Evolutionary conservation across 2,797 vertebrate species (phyloP).

Genomic region (Anguilla pacifica): DNA sequence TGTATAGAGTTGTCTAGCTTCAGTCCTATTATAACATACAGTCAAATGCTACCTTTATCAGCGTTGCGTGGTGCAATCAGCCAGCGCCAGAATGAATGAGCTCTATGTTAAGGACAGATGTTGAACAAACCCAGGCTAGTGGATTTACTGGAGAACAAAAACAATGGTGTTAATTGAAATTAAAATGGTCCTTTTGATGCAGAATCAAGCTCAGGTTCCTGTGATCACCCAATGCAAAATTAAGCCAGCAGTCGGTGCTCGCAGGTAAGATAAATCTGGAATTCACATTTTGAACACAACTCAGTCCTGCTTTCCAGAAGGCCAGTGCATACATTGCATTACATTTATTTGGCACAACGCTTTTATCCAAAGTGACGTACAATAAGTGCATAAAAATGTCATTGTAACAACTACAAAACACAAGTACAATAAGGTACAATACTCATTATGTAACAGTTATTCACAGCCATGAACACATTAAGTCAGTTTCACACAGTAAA

Average conservation of each 20-base stretch:
- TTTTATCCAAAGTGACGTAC: too few relatives aligned
- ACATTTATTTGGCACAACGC: too few relatives aligned
- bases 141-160: background rate
- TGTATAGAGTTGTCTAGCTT: background rate
- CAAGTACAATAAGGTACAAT: too few relatives aligned
- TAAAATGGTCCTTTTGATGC: background rate
- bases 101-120: background rate
- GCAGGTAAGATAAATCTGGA: constrained; percentile 22
- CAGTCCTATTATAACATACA: background rate
- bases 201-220: background rate
- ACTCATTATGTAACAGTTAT: too few relatives aligned
- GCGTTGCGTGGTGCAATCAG: background rate
- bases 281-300: constrained; percentile 10
- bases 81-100: background rate
- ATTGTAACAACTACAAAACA: too few relatives aligned
- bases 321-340: background rate
- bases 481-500: background rate
- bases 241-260: background rate
- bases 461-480: too few relatives aligned
- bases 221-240: background rate
- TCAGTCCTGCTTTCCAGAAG: background rate
- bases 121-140: background rate
- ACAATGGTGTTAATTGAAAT: background rate
- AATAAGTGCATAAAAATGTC: too few relatives aligned
- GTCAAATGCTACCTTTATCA: background rate